Base-by-base conservation (phyloP, 2,888 invertebrate species). In the Latrodectus elegans region DNA sequence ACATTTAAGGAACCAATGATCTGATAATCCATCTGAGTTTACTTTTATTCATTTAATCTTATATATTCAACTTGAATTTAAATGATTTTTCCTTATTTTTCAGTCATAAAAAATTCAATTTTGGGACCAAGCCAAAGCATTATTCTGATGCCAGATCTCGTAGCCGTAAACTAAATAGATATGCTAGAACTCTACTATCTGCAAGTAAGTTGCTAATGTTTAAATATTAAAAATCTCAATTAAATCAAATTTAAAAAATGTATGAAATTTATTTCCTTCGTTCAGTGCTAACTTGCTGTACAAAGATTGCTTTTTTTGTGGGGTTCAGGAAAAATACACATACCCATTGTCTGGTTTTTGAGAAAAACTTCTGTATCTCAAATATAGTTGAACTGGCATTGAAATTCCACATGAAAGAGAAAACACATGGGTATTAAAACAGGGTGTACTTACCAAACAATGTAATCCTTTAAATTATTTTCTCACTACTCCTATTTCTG, bases 171-270 rank as follows among this genome's bases (percentile, higher is more conserved):
- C 70, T 88, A 0, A 88, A 68, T 67, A 72, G 83, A 71, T 83
- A 88, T 74, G 80, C 86, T 9, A 76, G 81, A 22, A 68, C 82
- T 52, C n/a, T 77, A 49, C 68, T 80, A 22, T 83, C 88, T 52
- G 82, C 78, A 52, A 88, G 88, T 88, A 64, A 83, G 88, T 83
- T 51, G 8, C 10, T 55, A 55, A 1, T 67, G 15, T 67, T 67
- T n/a, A 14, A 14, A 15, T 17, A 9, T 15, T 15, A 10, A 10
- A n/a, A 17, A 12, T 17, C 17, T 67, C 17, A 8, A n/a, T 22
- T 17, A 22, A 22, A 22, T 22, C 22, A 22, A 22, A 22, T 67
- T 67, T 1, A 4, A 55, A 55, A 14, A 14, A 55, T 6, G 55
- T 67, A 67, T 67, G 3, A 14, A n/a, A n/a, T n/a, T n/a, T n/a